Percentiles rank a stretch among this genome's conserved stretches.
Evolutionary conservation across 2,113 vertebrate species (phyloP).

Genomic region (Isichthys henryi): DNA sequence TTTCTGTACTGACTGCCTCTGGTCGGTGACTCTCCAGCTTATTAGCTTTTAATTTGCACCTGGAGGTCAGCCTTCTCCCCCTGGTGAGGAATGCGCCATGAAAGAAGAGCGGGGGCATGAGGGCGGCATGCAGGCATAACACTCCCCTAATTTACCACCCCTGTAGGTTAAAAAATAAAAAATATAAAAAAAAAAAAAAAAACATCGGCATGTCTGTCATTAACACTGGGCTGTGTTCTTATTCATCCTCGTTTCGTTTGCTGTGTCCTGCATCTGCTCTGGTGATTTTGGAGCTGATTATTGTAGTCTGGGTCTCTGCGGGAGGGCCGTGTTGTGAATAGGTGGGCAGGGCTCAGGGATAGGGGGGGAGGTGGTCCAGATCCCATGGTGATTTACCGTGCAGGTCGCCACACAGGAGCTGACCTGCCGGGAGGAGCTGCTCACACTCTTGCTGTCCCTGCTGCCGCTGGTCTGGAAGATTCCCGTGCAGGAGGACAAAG

Average conservation of each 20-base stretch:
- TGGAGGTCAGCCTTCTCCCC: conserved; percentile 35
- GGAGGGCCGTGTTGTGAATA: background rate
- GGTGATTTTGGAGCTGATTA: background rate
- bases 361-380: background rate
- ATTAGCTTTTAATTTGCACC: conserved; percentile 61
- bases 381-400: conserved; percentile 20
- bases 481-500: conserved; percentile 84
- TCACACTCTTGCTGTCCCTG: conserved; percentile 85
- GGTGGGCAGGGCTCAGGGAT: background rate
- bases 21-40: conserved; percentile 5
- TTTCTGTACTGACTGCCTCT: background rate
- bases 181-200: too few relatives aligned
- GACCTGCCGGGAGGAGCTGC: conserved; percentile 91
- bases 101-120: conserved; percentile 20
- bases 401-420: conserved; percentile 65
- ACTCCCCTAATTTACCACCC: background rate
- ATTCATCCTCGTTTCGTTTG: background rate
- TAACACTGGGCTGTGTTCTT: background rate
- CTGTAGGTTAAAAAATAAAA: background rate
- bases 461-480: conserved; percentile 95
- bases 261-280: background rate
- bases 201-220: background rate
- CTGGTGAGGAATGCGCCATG: conserved; percentile 53
- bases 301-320: conserved; percentile 27
- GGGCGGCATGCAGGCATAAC: conserved; percentile 43